Evolutionary conservation across 2,113 vertebrate species (phyloP).

Genomic region (Canis aureus): DNA sequence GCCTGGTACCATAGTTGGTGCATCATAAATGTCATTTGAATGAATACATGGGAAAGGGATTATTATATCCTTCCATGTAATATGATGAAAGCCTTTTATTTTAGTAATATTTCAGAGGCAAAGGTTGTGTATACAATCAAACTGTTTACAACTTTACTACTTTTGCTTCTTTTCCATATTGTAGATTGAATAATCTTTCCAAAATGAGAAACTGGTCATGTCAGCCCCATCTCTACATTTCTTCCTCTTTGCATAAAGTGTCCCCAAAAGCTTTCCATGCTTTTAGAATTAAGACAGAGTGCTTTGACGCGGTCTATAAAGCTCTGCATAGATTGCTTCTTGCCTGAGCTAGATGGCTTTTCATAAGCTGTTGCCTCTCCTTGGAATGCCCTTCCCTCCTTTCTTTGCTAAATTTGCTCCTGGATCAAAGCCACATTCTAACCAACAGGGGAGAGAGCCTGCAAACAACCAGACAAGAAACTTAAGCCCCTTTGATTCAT

Average conservation of each 20-base stretch:
- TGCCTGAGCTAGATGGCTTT: not conserved
- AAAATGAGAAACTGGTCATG: slow-evolving; percentile 14
- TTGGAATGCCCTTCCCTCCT: not conserved
- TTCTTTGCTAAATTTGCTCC: slow-evolving; percentile 12
- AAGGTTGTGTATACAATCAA: not conserved
- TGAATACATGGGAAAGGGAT: not conserved
- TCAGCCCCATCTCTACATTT: not conserved
- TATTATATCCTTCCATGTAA: not conserved
- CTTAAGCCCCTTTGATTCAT: not conserved
- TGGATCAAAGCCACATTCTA: slow-evolving; percentile 21
- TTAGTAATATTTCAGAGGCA: slow-evolving; percentile 34
- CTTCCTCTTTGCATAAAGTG: not conserved
- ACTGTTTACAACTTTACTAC: slow-evolving; percentile 30
- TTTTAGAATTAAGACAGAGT: slow-evolving; percentile 50
- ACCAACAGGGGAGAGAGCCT: not conserved
- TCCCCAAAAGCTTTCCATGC: not conserved
- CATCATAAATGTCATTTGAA: not conserved
- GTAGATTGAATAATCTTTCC: not conserved
- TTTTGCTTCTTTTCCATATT: slow-evolving; percentile 61
- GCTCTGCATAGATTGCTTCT: not conserved
- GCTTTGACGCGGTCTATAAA: not conserved
- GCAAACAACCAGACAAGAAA: not conserved
- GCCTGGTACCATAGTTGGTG: not conserved
- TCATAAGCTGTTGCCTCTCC: not conserved
- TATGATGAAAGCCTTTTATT: slow-evolving; percentile 1